Evolutionary conservation across 2,113 vertebrate species (phyloP).

Genomic region (Anoplopoma fimbria): DNA sequence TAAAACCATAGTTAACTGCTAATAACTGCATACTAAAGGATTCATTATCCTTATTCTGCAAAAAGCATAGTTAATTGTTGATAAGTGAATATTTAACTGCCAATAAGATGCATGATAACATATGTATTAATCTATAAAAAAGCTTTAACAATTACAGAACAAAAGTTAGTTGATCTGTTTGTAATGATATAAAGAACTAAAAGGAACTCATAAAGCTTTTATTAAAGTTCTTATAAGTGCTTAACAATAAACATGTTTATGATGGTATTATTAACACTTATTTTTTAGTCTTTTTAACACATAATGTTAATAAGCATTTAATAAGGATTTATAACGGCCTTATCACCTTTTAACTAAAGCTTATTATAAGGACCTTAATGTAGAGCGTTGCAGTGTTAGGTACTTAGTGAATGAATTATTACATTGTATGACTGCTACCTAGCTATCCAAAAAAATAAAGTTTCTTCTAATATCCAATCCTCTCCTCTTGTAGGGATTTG

Average conservation of each 20-base stretch:
- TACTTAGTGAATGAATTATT: background rate
- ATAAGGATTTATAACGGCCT: too few relatives aligned
- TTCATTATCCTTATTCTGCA: too few relatives aligned
- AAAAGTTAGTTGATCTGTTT: background rate
- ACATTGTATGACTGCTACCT: background rate
- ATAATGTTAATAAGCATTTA: background rate
- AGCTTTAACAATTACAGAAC: too few relatives aligned
- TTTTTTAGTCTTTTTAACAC: too few relatives aligned
- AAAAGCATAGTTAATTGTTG: too few relatives aligned
- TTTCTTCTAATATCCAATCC: background rate
- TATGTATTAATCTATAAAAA: too few relatives aligned
- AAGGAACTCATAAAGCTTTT: background rate
- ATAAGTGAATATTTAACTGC: too few relatives aligned
- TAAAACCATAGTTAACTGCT: too few relatives aligned
- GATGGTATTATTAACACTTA: too few relatives aligned
- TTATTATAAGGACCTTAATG: background rate
- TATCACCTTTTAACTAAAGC: background rate
- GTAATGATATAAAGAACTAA: background rate
- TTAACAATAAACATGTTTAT: too few relatives aligned
- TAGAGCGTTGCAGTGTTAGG: background rate
- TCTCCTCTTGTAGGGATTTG: constrained; percentile 49
- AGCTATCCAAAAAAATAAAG: background rate
- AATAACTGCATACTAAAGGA: too few relatives aligned
- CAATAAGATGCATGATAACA: too few relatives aligned
- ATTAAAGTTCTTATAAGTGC: background rate